Percentiles rank a stretch among this genome's conserved stretches.
These are phyloP conservation scores for Orthosia incerta DNA, from an alignment of 2,888 invertebrate genomes.

Conservation along the genomic window DNA sequence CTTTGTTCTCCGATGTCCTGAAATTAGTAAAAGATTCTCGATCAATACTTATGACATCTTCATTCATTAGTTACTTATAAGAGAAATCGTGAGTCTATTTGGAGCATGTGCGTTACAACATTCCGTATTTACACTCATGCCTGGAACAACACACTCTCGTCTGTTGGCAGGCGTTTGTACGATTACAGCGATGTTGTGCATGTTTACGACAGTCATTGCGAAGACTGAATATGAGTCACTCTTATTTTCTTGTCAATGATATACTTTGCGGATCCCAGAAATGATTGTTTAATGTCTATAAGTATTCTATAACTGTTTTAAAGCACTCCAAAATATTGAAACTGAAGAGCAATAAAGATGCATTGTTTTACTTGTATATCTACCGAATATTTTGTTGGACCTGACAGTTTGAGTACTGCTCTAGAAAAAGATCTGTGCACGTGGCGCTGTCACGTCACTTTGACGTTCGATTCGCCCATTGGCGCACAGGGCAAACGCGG, in stretches of 20 bases:
- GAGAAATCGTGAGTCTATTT: constrained; percentile 21
- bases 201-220: constrained; percentile 26
- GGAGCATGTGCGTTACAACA: constrained; percentile 20
- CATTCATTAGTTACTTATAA: neutral
- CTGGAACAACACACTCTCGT: constrained; percentile 26
- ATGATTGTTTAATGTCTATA: neutral
- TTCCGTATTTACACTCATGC: constrained; percentile 22
- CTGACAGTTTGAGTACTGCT: too few relatives aligned
- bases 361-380: too few relatives aligned
- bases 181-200: constrained; percentile 29
- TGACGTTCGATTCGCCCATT: too few relatives aligned
- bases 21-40: constrained; percentile 58
- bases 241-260: too few relatives aligned
- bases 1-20: constrained; percentile 87
- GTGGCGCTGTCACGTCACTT: too few relatives aligned
- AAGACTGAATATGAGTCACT: constrained; percentile 26
- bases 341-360: too few relatives aligned
- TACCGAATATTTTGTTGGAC: too few relatives aligned
- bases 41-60: constrained; percentile 1
- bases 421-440: too few relatives aligned
- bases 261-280: neutral
- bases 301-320: too few relatives aligned
- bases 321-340: neutral
- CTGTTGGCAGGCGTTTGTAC: constrained; percentile 37
- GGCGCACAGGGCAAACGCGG: too few relatives aligned